Conservation (phyloP, 1,140 invertebrate genomes). For the Plutomurus gul region DNA sequence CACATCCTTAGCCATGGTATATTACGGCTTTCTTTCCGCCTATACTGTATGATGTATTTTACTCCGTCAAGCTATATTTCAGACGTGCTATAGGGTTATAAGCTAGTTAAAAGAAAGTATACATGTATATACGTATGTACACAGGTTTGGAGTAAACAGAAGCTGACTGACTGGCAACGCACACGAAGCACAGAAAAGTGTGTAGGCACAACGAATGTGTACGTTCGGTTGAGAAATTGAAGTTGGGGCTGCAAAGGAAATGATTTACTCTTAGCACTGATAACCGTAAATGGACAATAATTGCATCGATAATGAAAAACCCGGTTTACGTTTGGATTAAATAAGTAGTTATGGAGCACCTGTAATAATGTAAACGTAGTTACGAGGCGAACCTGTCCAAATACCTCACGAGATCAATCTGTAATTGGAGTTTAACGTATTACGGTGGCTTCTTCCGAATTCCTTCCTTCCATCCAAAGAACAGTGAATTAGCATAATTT, state of each 20-base stretch:
- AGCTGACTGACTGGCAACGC: not conserved
- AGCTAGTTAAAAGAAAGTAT: too few relatives aligned
- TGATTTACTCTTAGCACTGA: slow-evolving; percentile 41
- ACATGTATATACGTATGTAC: too few relatives aligned
- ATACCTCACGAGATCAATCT: not conserved
- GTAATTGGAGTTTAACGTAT: not conserved
- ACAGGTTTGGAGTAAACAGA: too few relatives aligned
- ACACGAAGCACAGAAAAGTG: not conserved
- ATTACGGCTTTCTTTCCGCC: too few relatives aligned
- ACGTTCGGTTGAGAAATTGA: too few relatives aligned
- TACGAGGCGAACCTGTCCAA: not conserved
- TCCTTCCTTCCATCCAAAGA: not conserved
- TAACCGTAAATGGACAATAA: slow-evolving; percentile 42
- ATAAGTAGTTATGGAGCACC: not conserved
- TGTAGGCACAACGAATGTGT: too few relatives aligned
- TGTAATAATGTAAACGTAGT: not conserved
- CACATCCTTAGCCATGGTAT: not conserved
- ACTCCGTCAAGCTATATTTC: too few relatives aligned
- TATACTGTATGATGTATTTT: too few relatives aligned
- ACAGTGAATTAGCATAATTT: slow-evolving; percentile 13
- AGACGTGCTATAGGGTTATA: too few relatives aligned
- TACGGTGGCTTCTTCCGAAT: not conserved
- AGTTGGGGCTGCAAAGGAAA: not conserved
- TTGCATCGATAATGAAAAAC: slow-evolving; percentile 37
- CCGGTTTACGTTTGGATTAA: not conserved